Evolutionary conservation across 2,888 invertebrate genomes (phyloP), one percentile per base, ranked within the genome.

Genomic region (Microctonus aethiopoides): DNA sequence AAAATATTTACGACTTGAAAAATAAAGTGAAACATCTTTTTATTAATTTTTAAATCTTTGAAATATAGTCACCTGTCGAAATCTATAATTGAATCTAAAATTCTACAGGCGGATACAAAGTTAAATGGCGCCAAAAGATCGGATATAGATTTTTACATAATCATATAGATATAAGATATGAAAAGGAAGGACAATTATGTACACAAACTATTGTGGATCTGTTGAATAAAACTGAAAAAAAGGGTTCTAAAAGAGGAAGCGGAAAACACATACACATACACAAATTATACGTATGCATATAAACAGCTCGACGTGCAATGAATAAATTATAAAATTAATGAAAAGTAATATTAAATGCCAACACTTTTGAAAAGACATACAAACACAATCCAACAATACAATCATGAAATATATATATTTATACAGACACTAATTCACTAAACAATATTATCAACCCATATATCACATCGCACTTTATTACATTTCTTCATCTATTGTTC

Each of bases 71-170:
- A 76, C 77, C 72, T 74, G 74, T 75, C 71, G 66, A 72, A 71
- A 77, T 77, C 75, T 76, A 76, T 77, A 76, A 76, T 77, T 74
- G 70, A 73, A 76, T 76, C 73, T 76, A 41, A 67, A 65, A 65
- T 71, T 60, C 69, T 66, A 52, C 57, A 7, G 51, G 29, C 26
- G 51, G 20, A 54, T 63, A 64, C 67, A 41, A 41, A 41, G 59
- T 26, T 24, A 34, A 52, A 66, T 68, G 54, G 34, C 34, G 34
- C 29, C 56, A 34, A 20, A 67, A 36, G 52, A 63, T 56, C 13
- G 67, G 29, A 36, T 56, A n/a, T 54, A 36, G 22, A 46, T 26
- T 11, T 22, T 11, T 29, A 39, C 16, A 36, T n/a, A 66, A 51
- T 62, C n/a, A 61, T 56, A 39, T 54, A 26, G 52, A 59, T 20